Percentiles rank a stretch among this genome's conserved stretches.
Conservation (phyloP, 2,888 invertebrate species). For the Gymnoscelis rufifasciata region DNA sequence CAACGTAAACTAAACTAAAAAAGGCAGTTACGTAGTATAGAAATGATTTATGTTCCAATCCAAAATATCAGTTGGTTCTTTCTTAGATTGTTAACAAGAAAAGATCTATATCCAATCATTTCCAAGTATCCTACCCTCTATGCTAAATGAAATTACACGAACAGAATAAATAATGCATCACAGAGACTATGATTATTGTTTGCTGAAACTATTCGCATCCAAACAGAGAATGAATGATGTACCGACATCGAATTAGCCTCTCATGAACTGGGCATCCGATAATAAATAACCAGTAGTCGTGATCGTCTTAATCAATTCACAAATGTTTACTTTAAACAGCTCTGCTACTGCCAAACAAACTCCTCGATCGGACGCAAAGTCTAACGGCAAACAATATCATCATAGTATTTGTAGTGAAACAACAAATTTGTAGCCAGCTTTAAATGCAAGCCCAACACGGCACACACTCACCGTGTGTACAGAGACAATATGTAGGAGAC, state of each 20-base stretch:
- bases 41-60: too few relatives aligned
- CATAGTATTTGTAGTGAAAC: conserved; percentile 76
- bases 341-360: conserved; percentile 62
- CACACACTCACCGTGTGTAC: conserved; percentile 75
- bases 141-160: conserved; percentile 16
- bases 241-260: conserved; percentile 15
- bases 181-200: conserved; percentile 19
- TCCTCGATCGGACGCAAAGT: conserved; percentile 74
- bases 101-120: too few relatives aligned
- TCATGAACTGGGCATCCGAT: conserved; percentile 14
- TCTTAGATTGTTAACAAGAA: too few relatives aligned
- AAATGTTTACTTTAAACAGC: conserved; percentile 59
- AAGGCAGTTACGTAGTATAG: too few relatives aligned
- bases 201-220: conserved; percentile 16
- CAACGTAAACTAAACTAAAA: too few relatives aligned
- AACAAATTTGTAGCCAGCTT: conserved; percentile 79
- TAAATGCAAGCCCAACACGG: conserved; percentile 74
- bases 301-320: conserved; percentile 64
- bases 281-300: conserved; percentile 36
- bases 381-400: conserved; percentile 76
- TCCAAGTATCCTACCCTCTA: conserved; percentile 2
- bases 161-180: conserved; percentile 13
- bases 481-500: conserved; percentile 76
- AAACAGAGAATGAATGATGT: conserved; percentile 16
- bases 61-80: too few relatives aligned